phyloP scores from a whole-genome alignment of 2,113 vertebrate species.

The Epinephelus lanceolatus region DNA sequence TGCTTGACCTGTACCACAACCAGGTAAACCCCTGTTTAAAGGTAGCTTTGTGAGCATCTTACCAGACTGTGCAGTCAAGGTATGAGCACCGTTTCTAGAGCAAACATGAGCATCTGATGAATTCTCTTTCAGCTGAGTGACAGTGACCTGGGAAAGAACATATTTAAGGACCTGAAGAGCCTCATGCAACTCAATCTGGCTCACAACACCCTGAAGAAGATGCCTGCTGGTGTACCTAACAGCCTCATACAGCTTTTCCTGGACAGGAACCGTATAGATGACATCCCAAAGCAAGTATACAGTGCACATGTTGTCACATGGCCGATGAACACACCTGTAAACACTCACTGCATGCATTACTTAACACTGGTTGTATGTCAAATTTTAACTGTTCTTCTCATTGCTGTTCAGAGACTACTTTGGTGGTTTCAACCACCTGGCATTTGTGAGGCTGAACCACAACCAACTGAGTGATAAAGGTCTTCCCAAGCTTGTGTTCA shows the following conservation, averaged over 20 bases:
- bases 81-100: background rate
- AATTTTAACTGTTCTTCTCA: background rate
- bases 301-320: background rate
- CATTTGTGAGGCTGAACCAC: constrained; percentile 94
- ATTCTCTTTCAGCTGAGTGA: constrained; percentile 83
- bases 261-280: constrained; percentile 93
- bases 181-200: constrained; percentile 98
- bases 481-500: constrained; percentile 92
- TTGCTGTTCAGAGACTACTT: constrained; percentile 87
- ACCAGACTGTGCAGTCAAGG: background rate
- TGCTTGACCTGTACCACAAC: constrained; percentile 96
- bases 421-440: constrained; percentile 89
- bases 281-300: constrained; percentile 87
- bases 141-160: constrained; percentile 89
- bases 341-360: background rate
- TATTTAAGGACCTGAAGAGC: constrained; percentile 93
- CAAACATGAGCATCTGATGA: constrained; percentile 6
- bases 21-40: constrained; percentile 74
- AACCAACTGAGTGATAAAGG: constrained; percentile 95
- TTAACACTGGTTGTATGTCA: background rate
- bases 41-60: background rate
- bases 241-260: constrained; percentile 94
- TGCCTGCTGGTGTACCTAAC: constrained; percentile 90
- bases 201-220: constrained; percentile 92
- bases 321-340: background rate